phyloP scores from a whole-genome alignment of 2,797 vertebrate genomes.

The Capromys pilorides region DNA sequence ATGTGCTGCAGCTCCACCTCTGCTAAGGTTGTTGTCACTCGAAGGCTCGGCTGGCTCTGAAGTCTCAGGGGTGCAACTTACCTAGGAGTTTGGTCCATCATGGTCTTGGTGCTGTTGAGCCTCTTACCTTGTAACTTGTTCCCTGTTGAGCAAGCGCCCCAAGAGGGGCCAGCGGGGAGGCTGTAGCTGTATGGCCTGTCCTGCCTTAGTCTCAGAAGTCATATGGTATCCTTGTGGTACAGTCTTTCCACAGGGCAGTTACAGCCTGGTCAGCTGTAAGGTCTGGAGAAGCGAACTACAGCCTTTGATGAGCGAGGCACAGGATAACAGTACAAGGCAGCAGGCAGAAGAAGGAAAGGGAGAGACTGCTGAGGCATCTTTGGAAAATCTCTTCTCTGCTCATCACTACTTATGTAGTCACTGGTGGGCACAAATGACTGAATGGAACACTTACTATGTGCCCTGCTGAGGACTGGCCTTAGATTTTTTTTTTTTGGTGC shows the following conservation, averaged over 20 bases:
- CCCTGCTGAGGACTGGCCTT: neutral
- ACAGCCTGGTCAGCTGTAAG: neutral
- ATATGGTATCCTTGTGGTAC: neutral
- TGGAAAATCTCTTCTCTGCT: neutral
- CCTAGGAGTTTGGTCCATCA: neutral
- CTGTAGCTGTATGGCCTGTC: neutral
- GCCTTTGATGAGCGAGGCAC: neutral
- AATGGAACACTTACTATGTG: neutral
- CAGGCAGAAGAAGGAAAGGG: neutral
- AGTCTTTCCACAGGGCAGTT: neutral
- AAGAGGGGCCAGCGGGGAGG: too few species aligned
- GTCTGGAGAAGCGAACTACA: too few species aligned
- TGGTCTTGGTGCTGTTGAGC: neutral
- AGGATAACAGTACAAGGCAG: neutral
- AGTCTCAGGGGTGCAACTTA: neutral
- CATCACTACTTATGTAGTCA: neutral
- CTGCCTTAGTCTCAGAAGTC: neutral
- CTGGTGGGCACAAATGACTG: neutral
- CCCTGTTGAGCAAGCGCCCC: neutral
- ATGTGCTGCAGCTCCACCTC: accelerated
- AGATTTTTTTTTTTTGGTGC: neutral
- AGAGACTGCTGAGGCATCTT: neutral
- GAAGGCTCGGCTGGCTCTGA: neutral
- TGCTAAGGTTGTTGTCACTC: neutral
- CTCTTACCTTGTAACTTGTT: neutral